These are phyloP conservation scores for Punctoribates punctum DNA, from an alignment of 2,888 invertebrate species.

Conservation along the genomic window DNA sequence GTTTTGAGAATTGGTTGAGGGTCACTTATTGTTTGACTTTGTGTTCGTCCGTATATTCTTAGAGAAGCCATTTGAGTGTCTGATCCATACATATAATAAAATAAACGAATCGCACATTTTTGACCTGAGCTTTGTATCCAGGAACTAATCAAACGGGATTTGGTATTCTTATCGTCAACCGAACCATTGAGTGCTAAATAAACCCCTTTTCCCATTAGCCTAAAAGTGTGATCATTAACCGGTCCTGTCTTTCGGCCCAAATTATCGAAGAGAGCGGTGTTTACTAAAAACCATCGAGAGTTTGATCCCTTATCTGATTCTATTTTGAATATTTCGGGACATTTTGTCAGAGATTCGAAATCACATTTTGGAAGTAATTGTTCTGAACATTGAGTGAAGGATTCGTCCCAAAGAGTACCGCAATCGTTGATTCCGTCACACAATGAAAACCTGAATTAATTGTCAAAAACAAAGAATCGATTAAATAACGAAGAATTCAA, in stretches of 20 bases:
- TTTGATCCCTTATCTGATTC: background rate
- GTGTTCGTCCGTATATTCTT: background rate
- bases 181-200: background rate
- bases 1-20: background rate
- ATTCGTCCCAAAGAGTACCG: conserved; percentile 23
- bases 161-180: background rate
- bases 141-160: background rate
- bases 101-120: conserved; percentile 25
- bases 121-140: background rate
- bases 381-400: background rate
- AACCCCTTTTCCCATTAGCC: background rate
- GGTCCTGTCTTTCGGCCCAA: background rate
- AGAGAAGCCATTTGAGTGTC: background rate
- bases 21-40: background rate
- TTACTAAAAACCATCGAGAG: background rate
- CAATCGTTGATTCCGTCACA: conserved; percentile 37
- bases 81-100: conserved; percentile 24
- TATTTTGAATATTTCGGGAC: background rate
- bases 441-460: background rate
- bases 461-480: background rate
- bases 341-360: background rate
- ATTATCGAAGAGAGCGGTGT: background rate
- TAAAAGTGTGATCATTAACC: background rate
- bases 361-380: background rate
- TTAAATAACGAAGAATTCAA: too few species aligned